Evolutionary conservation across 2,888 invertebrate genomes (phyloP).

Genomic region (Odontomyia ornata): DNA sequence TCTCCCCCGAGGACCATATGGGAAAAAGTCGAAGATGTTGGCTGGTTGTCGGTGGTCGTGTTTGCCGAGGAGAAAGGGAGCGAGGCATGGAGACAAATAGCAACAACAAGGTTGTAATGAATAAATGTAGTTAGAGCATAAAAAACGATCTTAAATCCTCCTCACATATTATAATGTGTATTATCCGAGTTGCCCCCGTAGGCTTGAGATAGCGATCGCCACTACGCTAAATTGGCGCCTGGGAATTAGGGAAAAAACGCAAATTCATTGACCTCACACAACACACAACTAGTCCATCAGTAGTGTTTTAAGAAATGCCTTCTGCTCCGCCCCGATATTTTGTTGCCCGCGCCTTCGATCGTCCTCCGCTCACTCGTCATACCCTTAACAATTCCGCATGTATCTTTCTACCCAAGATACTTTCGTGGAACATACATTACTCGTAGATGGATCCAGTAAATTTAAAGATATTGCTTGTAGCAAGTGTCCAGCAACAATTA

Average conservation of each 20-base stretch:
- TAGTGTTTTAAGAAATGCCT: constrained; percentile 20
- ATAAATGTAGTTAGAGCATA: constrained; percentile 18
- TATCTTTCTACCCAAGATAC: not conserved
- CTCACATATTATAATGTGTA: constrained; percentile 35
- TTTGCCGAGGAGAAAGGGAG: not conserved
- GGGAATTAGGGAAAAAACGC: constrained; percentile 37
- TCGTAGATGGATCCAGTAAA: not conserved
- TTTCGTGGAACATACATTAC: not conserved
- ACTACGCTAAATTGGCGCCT: constrained; percentile 40
- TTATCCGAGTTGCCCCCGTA: constrained; percentile 37
- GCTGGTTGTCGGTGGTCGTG: not conserved
- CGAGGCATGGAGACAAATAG: constrained; percentile 4
- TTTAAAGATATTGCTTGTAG: constrained; percentile 21
- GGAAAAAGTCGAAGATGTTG: not conserved
- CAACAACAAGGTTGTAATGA: not conserved
- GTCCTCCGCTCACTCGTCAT: not conserved
- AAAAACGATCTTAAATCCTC: constrained; percentile 19
- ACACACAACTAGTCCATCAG: constrained; percentile 22
- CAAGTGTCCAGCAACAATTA: constrained; percentile 39
- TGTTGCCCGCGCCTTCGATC: constrained; percentile 7
- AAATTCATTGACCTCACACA: constrained; percentile 43
- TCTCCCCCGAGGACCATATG: not conserved
- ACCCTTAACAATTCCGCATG: constrained; percentile 15
- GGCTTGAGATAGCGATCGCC: constrained; percentile 40
- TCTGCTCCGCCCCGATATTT: not conserved